Evolutionary conservation across 2,888 invertebrate genomes (phyloP).

Genomic region (Melinopterus prodromus): DNA sequence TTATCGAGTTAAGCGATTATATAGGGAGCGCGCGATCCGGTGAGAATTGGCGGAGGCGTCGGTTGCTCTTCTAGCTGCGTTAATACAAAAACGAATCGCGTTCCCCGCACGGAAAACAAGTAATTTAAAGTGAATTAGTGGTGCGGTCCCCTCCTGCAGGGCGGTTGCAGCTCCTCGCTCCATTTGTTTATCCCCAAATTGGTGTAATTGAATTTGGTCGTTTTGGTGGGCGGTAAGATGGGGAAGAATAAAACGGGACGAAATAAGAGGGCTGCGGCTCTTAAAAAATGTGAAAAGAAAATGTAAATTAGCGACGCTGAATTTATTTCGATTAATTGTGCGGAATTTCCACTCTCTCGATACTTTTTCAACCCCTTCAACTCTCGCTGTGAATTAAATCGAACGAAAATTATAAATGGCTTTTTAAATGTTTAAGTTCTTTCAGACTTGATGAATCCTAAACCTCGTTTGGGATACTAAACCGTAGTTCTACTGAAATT

Average conservation of each 20-base stretch:
- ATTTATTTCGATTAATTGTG: neutral
- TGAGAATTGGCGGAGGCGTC: neutral
- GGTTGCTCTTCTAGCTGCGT: neutral
- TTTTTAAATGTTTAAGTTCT: neutral
- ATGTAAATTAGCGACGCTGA: neutral
- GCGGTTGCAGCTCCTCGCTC: neutral
- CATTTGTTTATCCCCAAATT: conserved; percentile 4
- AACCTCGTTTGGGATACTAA: too few species aligned
- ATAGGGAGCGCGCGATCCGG: neutral
- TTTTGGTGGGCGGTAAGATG: neutral
- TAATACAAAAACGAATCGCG: neutral
- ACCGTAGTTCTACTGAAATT: too few species aligned
- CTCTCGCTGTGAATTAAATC: neutral
- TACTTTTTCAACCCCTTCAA: neutral
- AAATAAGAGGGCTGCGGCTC: neutral
- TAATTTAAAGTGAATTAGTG: neutral
- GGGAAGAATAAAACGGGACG: neutral
- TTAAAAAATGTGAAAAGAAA: neutral
- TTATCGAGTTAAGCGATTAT: neutral
- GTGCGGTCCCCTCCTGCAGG: neutral
- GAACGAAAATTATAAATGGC: neutral
- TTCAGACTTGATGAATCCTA: neutral
- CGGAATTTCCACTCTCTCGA: neutral
- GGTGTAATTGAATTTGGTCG: neutral
- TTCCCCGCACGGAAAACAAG: neutral